These are phyloP conservation scores for Serilophus lunatus DNA, from an alignment of 2,113 vertebrate genomes.

Conservation along the genomic window DNA sequence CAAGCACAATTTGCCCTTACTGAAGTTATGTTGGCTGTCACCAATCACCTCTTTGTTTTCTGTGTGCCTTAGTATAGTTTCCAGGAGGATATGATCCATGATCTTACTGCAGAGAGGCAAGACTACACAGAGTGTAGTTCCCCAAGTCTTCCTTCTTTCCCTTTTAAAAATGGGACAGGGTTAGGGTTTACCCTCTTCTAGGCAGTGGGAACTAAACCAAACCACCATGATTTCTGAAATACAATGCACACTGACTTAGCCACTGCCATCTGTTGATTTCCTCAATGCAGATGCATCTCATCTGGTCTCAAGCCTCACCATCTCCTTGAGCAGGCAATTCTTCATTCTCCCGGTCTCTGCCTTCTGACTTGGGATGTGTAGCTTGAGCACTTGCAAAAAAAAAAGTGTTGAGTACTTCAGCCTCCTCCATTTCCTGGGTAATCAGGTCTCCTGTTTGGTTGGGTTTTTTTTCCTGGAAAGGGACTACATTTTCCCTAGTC, in stretches of 20 bases:
- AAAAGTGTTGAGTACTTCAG: not conserved
- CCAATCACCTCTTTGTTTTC: not conserved
- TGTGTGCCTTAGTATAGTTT: not conserved
- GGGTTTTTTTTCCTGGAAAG: not conserved
- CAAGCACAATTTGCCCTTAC: not conserved
- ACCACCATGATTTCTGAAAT: not conserved
- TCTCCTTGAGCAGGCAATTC: not conserved
- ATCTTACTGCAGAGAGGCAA: not conserved
- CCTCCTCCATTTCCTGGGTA: not conserved
- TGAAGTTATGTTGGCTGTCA: not conserved
- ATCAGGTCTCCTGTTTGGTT: not conserved
- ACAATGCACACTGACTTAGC: not conserved
- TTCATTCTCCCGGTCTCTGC: too few relatives aligned
- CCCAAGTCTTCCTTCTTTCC: not conserved
- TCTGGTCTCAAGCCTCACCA: not conserved
- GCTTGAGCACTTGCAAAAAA: not conserved
- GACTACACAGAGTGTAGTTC: not conserved
- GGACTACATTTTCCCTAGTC: not conserved
- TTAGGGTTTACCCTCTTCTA: not conserved
- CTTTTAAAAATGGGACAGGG: accelerated
- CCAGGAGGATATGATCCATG: not conserved
- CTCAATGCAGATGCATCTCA: not conserved
- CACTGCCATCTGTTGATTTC: not conserved
- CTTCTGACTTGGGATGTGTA: not conserved
- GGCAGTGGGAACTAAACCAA: not conserved